Conservation (phyloP, 1,140 invertebrate species). For the Hestina assimilis region DNA sequence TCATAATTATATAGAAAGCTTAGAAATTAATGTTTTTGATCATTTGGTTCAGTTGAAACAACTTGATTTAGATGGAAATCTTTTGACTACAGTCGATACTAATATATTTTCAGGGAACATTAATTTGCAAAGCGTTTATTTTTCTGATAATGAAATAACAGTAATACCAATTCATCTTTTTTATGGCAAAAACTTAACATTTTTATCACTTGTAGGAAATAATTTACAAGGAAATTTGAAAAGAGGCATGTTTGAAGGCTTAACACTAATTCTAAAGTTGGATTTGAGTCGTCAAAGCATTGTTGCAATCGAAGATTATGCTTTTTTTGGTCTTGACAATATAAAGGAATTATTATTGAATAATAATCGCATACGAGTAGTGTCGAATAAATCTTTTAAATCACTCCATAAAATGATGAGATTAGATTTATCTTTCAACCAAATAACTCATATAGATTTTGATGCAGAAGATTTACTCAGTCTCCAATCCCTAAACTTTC, state of each 20-base stretch:
- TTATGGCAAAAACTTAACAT: constrained; percentile 35
- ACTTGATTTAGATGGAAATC: constrained; percentile 44
- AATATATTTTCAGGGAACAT: constrained; percentile 30
- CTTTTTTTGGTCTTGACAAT: constrained; percentile 40
- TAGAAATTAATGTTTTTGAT: constrained; percentile 38
- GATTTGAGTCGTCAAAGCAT: constrained; percentile 44
- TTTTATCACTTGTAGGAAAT: constrained; percentile 42
- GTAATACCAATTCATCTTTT: constrained; percentile 40
- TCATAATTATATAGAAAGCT: constrained; percentile 34
- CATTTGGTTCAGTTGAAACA: constrained; percentile 26
- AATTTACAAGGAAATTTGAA: constrained; percentile 36
- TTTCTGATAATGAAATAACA: constrained; percentile 41
- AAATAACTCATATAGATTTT: constrained; percentile 39
- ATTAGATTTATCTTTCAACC: constrained; percentile 52
- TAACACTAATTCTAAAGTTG: constrained; percentile 31
- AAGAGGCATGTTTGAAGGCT: constrained; percentile 47
- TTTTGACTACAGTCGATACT: constrained; percentile 32
- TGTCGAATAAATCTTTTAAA: constrained; percentile 41
- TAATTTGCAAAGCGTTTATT: constrained; percentile 32
- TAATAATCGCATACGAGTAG: constrained; percentile 41
- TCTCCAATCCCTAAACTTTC: constrained; percentile 30
- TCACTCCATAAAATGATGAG: constrained; percentile 28
- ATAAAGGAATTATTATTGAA: constrained; percentile 36
- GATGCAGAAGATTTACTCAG: constrained; percentile 35
- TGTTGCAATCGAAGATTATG: constrained; percentile 39